Base-by-base conservation (phyloP, 1,140 invertebrate species). In the Drosophila azteca region DNA sequence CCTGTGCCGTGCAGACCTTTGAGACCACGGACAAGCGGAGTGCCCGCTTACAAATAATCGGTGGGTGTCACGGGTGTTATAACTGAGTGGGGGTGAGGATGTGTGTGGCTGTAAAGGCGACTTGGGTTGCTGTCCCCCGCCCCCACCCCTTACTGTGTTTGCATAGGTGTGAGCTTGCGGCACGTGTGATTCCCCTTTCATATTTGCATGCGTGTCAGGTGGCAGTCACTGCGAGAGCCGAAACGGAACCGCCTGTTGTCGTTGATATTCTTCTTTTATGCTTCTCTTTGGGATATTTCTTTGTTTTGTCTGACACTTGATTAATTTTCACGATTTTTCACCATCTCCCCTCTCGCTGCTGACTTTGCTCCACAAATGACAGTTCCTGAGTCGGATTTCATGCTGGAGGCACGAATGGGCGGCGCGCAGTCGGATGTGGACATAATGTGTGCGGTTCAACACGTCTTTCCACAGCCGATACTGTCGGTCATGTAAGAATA, bases 351-450 rank as follows among this genome's bases (percentile, higher is more conserved):
- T 4, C n/a, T 3, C 2, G 2, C 4, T 24, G 45, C 6, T 22
- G n/a, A 20, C 17, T 20, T 20, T 49, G 24, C 44, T 39, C 11
- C 22, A 53, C 24, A 20, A 66, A 53, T 50, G 53, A 17, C 69
- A 91, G 90, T 91, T 90, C 90, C 90, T 84, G 90, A 91, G 59
- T 90, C 90, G 60, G 90, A 91, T 90, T 91, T 91, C 74, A 77
- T 81, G 68, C 77, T 91, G 73, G 87, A 91, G 75, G 81, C 90
- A 48, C 84, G 84, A 77, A 89, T 90, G 77, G 90, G 87, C 59
- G 78, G 75, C 52, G 79, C 82, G 45, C 75, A 77, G 53, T 75
- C 77, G 35, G 84, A 85, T 51, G 89, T 91, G 59, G 88, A 91
- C 79, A 78, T 91, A 31, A 90, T 90, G 85, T 91, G 90, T 64